Conservation (phyloP, 2,888 invertebrate species). For the Drosophila birchii region DNA sequence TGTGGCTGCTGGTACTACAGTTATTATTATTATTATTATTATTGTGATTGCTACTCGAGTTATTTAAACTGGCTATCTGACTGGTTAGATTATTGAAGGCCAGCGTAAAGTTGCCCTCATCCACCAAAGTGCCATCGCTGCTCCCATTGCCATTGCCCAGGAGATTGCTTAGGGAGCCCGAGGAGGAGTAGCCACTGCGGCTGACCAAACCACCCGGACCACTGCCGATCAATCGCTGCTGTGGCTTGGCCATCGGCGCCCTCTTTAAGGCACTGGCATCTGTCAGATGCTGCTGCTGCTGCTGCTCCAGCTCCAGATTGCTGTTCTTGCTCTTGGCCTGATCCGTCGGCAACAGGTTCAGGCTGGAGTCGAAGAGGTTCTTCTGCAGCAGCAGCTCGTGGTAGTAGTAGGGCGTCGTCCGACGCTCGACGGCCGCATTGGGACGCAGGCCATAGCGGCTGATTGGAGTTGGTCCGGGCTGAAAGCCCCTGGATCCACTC, state of each 20-base stretch:
- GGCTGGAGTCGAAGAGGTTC: slow-evolving; percentile 83
- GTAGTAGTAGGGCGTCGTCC: slow-evolving; percentile 84
- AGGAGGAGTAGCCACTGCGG: slow-evolving; percentile 46
- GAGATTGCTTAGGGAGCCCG: slow-evolving; percentile 67
- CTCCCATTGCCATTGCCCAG: slow-evolving; percentile 70
- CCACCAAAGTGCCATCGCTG: slow-evolving; percentile 76
- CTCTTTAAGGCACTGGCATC: slow-evolving; percentile 29
- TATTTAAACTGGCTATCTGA: slow-evolving; percentile 71
- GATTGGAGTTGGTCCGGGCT: slow-evolving; percentile 36
- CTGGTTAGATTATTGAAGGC: slow-evolving; percentile 64
- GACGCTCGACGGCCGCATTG: slow-evolving; percentile 75
- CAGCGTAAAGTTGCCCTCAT: slow-evolving; percentile 69
- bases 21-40: slow-evolving; percentile 45
- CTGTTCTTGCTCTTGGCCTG: slow-evolving; percentile 58
- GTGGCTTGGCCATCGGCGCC: slow-evolving; percentile 61
- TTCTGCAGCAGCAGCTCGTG: slow-evolving; percentile 82
- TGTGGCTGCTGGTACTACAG: slow-evolving; percentile 38
- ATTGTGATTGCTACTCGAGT: slow-evolving; percentile 49
- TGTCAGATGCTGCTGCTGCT: slow-evolving; percentile 37
- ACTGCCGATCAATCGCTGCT: slow-evolving; percentile 63
- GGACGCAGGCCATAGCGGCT: slow-evolving; percentile 59
- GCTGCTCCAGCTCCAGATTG: slow-evolving; percentile 50
- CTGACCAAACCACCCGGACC: slow-evolving; percentile 29
- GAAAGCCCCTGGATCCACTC: slow-evolving; percentile 16
- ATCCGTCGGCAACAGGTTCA: slow-evolving; percentile 79